Evolutionary conservation across 2,888 invertebrate genomes (phyloP), one percentile per base, ranked within the genome.

Genomic region (Plagodis dolabraria): DNA sequence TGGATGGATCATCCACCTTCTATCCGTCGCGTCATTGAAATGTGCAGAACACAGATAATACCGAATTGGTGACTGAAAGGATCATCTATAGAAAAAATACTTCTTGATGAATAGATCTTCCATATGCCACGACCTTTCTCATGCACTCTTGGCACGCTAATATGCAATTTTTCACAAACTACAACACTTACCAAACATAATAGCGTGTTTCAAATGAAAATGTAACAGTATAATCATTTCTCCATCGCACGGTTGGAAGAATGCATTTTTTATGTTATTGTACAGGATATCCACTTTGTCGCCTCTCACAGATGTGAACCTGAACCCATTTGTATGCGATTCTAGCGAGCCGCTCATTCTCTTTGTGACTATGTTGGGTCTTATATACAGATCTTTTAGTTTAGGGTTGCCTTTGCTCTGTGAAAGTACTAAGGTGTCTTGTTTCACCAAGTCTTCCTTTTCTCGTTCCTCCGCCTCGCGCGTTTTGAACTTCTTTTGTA

Each of bases 171-270:
- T 8, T 4, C 10, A n/a, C 7, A 42, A n/a, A 42, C 5, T 7
- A 42, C 10, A 5, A 12, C 46, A 81, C 88, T 94, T 87, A 72
- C 99, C 99, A 93, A 99, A 99, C 97, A 99, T 97, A 66, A 99
- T 99, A 35, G 99, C 99, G 85, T 99, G 98, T 94, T 98, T 99
- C 63, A 99, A 94, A 93, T 99, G 99, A 89, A 99, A 99, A 94
- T 99, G 99, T 60, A 99, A 93, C 34, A 99, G 93, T 80, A 99
- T 99, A 60, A 99, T 99, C 99, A 99, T 99, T 93, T 99, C 99
- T 64, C 98, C 98, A 83, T 99, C 99, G 80, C 99, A 99, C 0
- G 99, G 99, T 93, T 99, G 99, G 93, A 99, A 99, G 94, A 99
- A 98, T 7, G 99, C 99, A 84, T 99, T 98, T 85, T 99, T 99